Conservation (phyloP, 2,888 invertebrate genomes). For the Palloptera scutellata region DNA sequence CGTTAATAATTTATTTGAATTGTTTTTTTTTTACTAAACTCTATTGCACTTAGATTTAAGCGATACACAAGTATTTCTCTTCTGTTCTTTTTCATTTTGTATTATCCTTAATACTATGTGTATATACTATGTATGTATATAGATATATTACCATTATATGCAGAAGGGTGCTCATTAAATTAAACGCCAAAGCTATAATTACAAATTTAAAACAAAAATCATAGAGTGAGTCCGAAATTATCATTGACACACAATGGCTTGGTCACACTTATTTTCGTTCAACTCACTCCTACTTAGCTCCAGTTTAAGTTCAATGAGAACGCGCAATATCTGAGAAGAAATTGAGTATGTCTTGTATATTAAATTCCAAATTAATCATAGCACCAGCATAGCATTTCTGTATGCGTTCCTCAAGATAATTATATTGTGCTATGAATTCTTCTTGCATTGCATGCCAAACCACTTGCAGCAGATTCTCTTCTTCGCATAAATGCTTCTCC, state of each 20-base stretch:
- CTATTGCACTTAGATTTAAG: constrained; percentile 60
- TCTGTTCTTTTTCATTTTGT: no score
- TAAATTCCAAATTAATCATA: constrained; percentile 92
- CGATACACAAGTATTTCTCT: constrained; percentile 1
- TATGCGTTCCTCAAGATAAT: constrained; percentile 89
- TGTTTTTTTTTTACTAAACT: constrained; percentile 32
- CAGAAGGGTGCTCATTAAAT: no score
- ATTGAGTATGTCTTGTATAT: constrained; percentile 92
- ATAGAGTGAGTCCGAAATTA: no score
- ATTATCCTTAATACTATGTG: no score
- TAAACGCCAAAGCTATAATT: no score
- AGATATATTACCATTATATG: no score
- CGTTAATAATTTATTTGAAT: no score
- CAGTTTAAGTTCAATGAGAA: constrained; percentile 74
- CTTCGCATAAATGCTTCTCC: constrained; percentile 96
- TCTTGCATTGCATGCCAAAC: constrained; percentile 99
- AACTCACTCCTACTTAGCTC: no score
- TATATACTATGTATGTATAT: no score
- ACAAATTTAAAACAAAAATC: no score
- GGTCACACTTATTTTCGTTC: no score
- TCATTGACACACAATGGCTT: no score
- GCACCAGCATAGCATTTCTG: constrained; percentile 96
- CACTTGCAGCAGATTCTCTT: constrained; percentile 90
- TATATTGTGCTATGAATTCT: constrained; percentile 97
- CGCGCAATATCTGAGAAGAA: constrained; percentile 98